Evolutionary conservation across 2,888 invertebrate genomes (phyloP), one percentile per base, ranked within the genome.

Genomic region (Heterodera filipjevi): DNA sequence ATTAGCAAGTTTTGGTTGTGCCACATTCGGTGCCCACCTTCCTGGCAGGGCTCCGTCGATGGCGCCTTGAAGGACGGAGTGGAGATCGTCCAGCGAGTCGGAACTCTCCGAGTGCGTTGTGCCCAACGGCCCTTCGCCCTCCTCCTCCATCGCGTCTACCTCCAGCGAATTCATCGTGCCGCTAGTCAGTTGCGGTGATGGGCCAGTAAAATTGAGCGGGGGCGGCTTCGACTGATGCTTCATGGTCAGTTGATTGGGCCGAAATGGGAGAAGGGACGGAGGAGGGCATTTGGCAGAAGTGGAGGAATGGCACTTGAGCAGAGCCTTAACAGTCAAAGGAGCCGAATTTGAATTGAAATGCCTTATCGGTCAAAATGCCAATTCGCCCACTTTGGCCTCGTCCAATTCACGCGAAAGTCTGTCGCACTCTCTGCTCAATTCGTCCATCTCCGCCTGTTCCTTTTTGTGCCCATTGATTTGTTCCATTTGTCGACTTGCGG

Each of bases 71-170:
- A 75, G 59, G 32, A 75, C 59, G 22, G 75, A 75, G 19, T 75
- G 64, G 12, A 75, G 46, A 46, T 75, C 75, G 68, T 75, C 75
- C 33, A 73, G 44, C n/a, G 73, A 73, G 30, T 73, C 73, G n/a
- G 73, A 33, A 35, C 75, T 75, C 16, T 75, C 75, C 32, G 53
- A 53, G 46, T 64, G 46, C 75, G 44, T 35, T 5, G 73, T 73
- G 33, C 32, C 14, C n/a, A n/a, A 14, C 12, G n/a, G n/a, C 27
- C 64, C 73, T n/a, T 44, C 73, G 39, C 35, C 49, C 12, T 59
- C 64, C n/a, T 59, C 59, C 59, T 59, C 59, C 8, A 12, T 12
- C 39, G 59, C 27, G 59, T 59, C 59, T 27, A n/a, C 27, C n/a
- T 59, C 59, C 59, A 59, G 22, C n/a, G 59, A 59, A 59, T 59